These are phyloP conservation scores for Tragelaphus scriptus DNA, from an alignment of 2,113 vertebrate genomes.

Conservation along the genomic window DNA sequence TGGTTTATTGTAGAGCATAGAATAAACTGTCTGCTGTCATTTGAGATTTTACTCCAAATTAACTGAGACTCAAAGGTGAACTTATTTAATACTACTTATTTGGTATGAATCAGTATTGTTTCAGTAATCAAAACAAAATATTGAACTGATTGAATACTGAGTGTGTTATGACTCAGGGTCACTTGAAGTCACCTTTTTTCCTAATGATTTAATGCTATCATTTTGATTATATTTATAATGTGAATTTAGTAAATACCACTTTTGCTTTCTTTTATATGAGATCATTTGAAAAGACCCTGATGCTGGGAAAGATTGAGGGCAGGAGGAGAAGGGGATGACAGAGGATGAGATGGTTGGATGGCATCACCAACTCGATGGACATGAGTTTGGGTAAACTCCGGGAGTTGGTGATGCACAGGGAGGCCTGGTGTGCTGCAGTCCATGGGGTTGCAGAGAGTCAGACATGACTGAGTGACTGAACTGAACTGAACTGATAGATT, in stretches of 20 bases:
- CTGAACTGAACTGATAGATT: not conserved
- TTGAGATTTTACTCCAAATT: not conserved
- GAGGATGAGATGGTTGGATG: too few relatives aligned
- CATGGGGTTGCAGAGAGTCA: not conserved
- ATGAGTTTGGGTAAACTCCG: too few relatives aligned
- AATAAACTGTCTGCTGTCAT: not conserved
- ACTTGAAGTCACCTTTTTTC: not conserved
- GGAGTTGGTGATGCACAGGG: too few relatives aligned
- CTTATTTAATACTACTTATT: not conserved
- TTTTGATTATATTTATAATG: not conserved
- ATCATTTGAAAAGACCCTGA: too few relatives aligned
- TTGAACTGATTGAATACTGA: not conserved
- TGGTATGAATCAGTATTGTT: not conserved
- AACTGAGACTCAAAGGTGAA: not conserved
- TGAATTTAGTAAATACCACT: not conserved
- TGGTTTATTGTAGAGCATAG: not conserved
- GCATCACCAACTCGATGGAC: too few relatives aligned
- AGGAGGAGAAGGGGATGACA: too few relatives aligned
- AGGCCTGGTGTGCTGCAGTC: not conserved
- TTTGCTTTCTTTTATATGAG: not conserved
- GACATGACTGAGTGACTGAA: accelerated
- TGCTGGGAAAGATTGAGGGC: too few relatives aligned
- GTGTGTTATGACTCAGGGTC: not conserved
- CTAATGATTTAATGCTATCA: not conserved
- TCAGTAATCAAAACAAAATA: not conserved